phyloP scores from a whole-genome alignment of 1,140 invertebrate species.

The Hylaeus anthracinus region DNA sequence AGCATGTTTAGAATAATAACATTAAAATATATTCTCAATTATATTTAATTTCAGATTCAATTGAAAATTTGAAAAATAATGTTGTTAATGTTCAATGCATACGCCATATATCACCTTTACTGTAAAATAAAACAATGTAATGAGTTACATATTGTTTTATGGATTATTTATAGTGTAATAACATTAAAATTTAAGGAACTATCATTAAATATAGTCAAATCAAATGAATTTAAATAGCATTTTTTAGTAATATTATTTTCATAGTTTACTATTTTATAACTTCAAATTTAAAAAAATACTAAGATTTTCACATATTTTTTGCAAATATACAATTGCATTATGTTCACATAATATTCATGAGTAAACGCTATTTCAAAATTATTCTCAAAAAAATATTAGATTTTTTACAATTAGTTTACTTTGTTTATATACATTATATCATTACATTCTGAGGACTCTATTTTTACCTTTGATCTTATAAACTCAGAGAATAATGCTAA shows the following conservation, averaged over 20 bases:
- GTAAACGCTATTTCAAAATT: too few species aligned
- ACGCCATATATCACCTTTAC: conserved; percentile 11
- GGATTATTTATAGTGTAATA: not conserved
- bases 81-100: conserved; percentile 11
- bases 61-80: not conserved
- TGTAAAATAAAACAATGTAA: conserved; percentile 20
- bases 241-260: not conserved
- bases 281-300: not conserved
- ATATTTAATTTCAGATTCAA: conserved; percentile 9
- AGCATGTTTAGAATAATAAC: conserved; percentile 5
- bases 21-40: conserved; percentile 10
- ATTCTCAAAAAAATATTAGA: too few species aligned
- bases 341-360: too few species aligned
- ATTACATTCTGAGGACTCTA: too few species aligned
- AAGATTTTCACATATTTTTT: not conserved
- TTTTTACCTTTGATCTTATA: too few species aligned
- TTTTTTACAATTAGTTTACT: too few species aligned
- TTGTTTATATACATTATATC: too few species aligned
- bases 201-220: conserved; percentile 6
- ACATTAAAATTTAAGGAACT: conserved; percentile 2
- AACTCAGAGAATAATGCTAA: too few species aligned
- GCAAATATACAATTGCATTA: too few species aligned
- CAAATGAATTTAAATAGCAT: not conserved
- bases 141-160: conserved; percentile 20
- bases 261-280: not conserved